Percentiles rank a stretch among this genome's conserved stretches.
Conservation (phyloP, 2,113 vertebrate genomes). For the Pavo muticus region DNA sequence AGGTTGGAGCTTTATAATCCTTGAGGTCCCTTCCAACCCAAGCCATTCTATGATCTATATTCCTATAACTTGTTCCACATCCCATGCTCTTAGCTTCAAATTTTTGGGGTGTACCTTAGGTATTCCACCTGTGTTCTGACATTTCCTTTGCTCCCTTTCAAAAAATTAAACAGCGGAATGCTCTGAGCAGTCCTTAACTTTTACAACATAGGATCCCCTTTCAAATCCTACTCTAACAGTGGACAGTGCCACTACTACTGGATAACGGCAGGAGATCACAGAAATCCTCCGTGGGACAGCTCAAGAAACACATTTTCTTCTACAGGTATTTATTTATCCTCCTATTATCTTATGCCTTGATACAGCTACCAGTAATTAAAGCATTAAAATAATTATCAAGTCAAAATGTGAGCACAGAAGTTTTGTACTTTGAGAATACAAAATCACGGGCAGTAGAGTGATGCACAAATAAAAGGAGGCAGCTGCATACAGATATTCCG, state of each 20-base stretch:
- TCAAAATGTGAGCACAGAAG: not conserved
- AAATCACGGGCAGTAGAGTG: fast-evolving
- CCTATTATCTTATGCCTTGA: not conserved
- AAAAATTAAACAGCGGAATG: not conserved
- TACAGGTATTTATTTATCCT: not conserved
- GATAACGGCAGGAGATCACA: not conserved
- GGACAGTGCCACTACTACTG: not conserved
- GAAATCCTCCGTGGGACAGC: not conserved
- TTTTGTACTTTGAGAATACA: not conserved
- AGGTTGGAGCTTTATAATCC: too few relatives aligned
- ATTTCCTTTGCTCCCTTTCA: not conserved
- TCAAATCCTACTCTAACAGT: not conserved
- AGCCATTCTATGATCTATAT: not conserved
- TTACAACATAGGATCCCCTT: not conserved
- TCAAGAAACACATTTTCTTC: not conserved
- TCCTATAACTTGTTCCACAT: not conserved
- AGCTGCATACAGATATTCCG: not conserved
- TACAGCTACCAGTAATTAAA: not conserved
- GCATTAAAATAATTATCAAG: not conserved
- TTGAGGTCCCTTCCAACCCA: too few relatives aligned
- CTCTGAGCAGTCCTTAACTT: not conserved
- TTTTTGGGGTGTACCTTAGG: not conserved
- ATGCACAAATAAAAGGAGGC: not conserved
- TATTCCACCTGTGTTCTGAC: not conserved
- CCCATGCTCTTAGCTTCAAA: not conserved